Base-by-base conservation (phyloP, 2,113 vertebrate genomes). In the Phylloscopus whistleri region DNA sequence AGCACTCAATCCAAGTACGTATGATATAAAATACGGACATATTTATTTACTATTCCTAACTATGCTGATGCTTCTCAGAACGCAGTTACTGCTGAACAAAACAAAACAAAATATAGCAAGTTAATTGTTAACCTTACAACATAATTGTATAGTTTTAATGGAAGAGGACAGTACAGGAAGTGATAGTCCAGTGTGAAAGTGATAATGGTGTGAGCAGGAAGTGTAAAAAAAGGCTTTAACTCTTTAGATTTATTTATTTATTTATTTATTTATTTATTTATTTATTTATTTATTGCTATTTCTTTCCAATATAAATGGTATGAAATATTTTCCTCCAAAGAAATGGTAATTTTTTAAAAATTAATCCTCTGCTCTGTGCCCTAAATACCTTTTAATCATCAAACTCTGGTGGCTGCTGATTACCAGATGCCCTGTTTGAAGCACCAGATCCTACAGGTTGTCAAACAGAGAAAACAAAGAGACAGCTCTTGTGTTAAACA, bases 401-500 rank as follows among this genome's bases (percentile, higher is more conserved):
- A 89, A 53, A 80, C 39, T 88, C 77, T 49, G 67, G 24, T 44
- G 68, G 23, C 43, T 88, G 14, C 31, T 83, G 62, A 67, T 90
- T 87, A 81, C 56, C 63, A 91, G 55, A 59, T 53, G 49, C 60
- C 73, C 63, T 92, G 43, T 70, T 91, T 75, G 73, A 91, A 78
- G 55, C 24, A 49, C 60, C 59, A 73, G 23, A 72, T 75, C 37
- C 48, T 88, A 90, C 67, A 94, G 69, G 81, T 82, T 92, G 88
- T 93, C 55, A 95, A 97, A 86, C 23, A 83, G 74, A 73, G 75
- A 67, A 94, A 80, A 59, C 39, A 69, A 92, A 92, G 72, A 97
- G 84, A 67, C 73, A 62, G 86, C 77, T 94, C 76, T 80, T 85
- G 80, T 94, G 94, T 89, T 82, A 79, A 92, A 95, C 93, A 96